Percentiles rank a stretch among this genome's conserved stretches.
Conservation (phyloP, 1,140 invertebrate genomes). For the Lamellibrachia luymesi region DNA sequence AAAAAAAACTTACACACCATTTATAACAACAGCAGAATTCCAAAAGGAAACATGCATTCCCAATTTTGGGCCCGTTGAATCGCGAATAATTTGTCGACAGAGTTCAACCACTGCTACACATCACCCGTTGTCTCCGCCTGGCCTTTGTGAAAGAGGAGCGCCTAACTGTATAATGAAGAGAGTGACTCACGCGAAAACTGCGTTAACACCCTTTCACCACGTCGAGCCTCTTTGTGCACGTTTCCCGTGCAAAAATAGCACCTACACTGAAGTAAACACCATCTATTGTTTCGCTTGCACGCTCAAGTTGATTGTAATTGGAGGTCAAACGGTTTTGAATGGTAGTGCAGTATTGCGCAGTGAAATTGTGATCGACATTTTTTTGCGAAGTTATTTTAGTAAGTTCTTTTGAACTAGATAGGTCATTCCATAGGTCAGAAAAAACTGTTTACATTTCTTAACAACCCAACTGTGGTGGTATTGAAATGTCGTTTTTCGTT, state of each 20-base stretch:
- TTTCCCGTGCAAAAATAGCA: neutral
- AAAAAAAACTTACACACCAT: neutral
- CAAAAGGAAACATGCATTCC: neutral
- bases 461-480: neutral
- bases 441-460: neutral
- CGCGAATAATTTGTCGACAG: neutral
- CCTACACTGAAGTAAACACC: neutral
- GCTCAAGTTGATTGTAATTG: neutral
- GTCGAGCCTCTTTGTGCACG: neutral
- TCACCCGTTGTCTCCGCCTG: neutral
- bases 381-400: neutral
- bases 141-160: neutral
- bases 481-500: neutral
- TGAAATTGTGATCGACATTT: neutral
- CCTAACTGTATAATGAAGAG: neutral
- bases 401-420: neutral
- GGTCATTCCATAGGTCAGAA: neutral
- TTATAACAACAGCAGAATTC: neutral
- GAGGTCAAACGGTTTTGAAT: neutral
- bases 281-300: neutral
- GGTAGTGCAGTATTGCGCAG: neutral
- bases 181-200: neutral
- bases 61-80: neutral
- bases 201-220: neutral
- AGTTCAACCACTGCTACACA: neutral